A percentile compares a stretch with the other conserved stretches of the same genome.
phyloP scores from a whole-genome alignment of 2,888 invertebrate species.

The Tanaodytes sp. region DNA sequence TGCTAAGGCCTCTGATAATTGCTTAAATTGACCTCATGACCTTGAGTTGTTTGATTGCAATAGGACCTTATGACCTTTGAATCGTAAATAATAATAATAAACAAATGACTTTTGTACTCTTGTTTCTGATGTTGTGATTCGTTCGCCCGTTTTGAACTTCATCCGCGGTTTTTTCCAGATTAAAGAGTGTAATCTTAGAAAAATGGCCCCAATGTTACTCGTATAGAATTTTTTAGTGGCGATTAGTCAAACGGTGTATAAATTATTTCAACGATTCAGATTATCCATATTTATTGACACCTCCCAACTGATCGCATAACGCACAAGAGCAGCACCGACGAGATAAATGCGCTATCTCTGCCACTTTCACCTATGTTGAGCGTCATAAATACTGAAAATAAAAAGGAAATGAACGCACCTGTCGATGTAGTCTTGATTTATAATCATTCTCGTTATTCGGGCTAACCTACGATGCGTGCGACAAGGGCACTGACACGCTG shows the following conservation, averaged over 20 bases:
- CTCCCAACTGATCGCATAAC: slow-evolving; percentile 43
- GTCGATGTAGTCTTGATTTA: slow-evolving; percentile 51
- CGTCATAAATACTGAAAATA: slow-evolving; percentile 52
- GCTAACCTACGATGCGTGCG: slow-evolving; percentile 39
- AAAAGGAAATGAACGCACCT: slow-evolving; percentile 52
- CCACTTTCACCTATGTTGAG: slow-evolving; percentile 52
- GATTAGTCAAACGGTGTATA: slow-evolving; percentile 22
- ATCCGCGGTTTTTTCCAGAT: no score
- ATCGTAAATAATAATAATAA: no score
- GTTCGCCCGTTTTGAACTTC: no score
- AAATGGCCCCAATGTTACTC: no score
- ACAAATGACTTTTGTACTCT: no score
- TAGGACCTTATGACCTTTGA: no score
- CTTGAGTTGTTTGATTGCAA: no score
- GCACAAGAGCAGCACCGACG: slow-evolving; percentile 23
- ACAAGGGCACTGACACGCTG: slow-evolving; percentile 19
- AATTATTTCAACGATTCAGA: slow-evolving; percentile 41
- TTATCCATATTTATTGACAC: slow-evolving; percentile 52
- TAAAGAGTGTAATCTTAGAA: no score
- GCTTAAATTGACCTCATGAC: no score
- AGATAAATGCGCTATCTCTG: slow-evolving; percentile 54
- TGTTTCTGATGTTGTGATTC: no score
- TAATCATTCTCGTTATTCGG: slow-evolving; percentile 50
- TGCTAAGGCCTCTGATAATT: no score
- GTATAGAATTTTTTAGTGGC: no score